Evolutionary conservation across 2,888 invertebrate genomes (phyloP).

Genomic region (Apamea sordens): DNA sequence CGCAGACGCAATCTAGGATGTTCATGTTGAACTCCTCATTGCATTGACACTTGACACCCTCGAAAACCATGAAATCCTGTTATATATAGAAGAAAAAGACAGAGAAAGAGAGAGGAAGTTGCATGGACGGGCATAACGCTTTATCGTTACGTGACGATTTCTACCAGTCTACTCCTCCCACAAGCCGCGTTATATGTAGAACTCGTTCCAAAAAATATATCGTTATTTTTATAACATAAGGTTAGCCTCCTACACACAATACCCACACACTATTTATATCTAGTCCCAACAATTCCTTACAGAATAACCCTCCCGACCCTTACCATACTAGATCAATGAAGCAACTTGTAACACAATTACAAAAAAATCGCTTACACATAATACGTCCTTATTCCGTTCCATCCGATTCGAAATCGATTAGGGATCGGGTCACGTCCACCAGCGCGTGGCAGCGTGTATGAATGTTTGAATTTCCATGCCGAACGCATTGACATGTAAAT

Average conservation of each 20-base stretch:
- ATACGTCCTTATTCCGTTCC: constrained; percentile 67
- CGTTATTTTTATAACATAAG: background rate
- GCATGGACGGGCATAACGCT: background rate
- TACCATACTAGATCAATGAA: constrained; percentile 52
- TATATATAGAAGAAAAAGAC: too few species aligned
- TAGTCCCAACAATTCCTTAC: background rate
- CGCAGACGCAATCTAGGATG: too few species aligned
- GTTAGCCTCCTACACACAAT: background rate
- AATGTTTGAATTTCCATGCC: constrained; percentile 75
- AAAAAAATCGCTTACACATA: constrained; percentile 62
- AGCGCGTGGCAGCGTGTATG: constrained; percentile 70
- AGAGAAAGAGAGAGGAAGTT: too few species aligned
- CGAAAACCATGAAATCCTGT: too few species aligned
- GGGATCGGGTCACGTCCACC: constrained; percentile 70
- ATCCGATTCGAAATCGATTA: constrained; percentile 72
- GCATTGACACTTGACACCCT: too few species aligned
- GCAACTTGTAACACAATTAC: constrained; percentile 62
- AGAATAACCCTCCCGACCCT: constrained; percentile 7
- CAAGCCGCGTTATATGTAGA: background rate
- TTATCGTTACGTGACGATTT: background rate
- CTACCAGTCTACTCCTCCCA: background rate
- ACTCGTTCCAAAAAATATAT: background rate
- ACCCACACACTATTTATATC: background rate
- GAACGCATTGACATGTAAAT: constrained; percentile 78
- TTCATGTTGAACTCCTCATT: too few species aligned